These are phyloP conservation scores for Takifugu rubripes DNA, from an alignment of 2,797 vertebrate species.

Conservation along the genomic window DNA sequence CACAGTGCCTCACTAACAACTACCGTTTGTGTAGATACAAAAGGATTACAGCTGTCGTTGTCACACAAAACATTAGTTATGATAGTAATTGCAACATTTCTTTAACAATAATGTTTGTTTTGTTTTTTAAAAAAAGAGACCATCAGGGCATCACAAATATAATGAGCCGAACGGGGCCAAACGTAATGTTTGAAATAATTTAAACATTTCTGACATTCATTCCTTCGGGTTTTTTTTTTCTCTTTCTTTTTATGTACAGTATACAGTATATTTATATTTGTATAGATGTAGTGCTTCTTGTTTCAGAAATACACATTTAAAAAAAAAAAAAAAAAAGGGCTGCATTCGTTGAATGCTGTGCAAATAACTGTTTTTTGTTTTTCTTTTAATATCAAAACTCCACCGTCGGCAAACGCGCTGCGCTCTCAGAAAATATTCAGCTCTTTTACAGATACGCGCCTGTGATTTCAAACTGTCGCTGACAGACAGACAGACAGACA, in stretches of 20 bases:
- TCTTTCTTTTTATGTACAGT: constrained; percentile 53
- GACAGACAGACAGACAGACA: background rate
- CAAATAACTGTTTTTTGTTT: constrained; percentile 64
- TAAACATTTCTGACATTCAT: constrained; percentile 76
- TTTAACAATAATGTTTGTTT: constrained; percentile 1
- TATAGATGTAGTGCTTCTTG: constrained; percentile 80
- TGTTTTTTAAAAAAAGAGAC: constrained; percentile 53
- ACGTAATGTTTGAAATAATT: constrained; percentile 73
- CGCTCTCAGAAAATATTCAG: constrained; percentile 6
- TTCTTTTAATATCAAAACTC: constrained; percentile 46
- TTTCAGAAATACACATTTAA: constrained; percentile 64
- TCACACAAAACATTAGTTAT: constrained; percentile 69
- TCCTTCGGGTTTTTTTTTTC: constrained; percentile 61
- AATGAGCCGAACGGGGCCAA: constrained; percentile 76
- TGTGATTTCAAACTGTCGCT: background rate
- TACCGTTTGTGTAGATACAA: constrained; percentile 82
- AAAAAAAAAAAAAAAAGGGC: constrained; percentile 58
- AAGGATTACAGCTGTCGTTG: constrained; percentile 49
- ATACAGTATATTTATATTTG: constrained; percentile 58
- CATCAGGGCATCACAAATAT: constrained; percentile 82
- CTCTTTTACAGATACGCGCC: no score
- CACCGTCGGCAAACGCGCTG: constrained; percentile 9
- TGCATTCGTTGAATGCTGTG: constrained; percentile 83
- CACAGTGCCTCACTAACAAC: constrained; percentile 72
- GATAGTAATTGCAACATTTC: constrained; percentile 70